Conservation (phyloP, 2,113 vertebrate species). For the Peromyscus maniculatus region DNA sequence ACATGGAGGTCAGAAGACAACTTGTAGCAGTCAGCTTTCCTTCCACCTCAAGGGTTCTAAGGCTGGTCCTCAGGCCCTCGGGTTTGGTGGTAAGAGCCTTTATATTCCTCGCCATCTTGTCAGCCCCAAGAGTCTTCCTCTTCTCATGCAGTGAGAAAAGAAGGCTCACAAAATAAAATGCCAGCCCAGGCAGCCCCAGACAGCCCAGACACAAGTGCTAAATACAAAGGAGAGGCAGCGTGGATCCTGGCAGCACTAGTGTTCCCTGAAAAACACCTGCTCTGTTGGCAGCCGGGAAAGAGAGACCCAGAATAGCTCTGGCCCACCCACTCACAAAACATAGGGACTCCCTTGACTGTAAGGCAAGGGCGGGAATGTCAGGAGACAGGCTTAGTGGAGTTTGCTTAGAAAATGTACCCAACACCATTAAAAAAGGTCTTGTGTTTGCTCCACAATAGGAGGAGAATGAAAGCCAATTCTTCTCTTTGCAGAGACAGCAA, state of each 20-base stretch:
- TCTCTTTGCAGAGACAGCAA: background rate
- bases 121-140: background rate
- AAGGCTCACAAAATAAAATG: conserved; percentile 7
- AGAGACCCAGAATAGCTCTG: conserved; percentile 75
- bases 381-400: background rate
- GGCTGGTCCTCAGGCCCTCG: background rate
- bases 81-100: background rate
- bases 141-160: background rate
- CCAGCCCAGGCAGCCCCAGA: conserved; percentile 1
- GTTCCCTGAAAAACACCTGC: conserved; percentile 78
- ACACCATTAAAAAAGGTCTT: background rate
- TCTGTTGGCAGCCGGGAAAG: conserved; percentile 63
- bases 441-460: background rate
- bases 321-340: conserved; percentile 62
- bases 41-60: background rate
- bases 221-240: conserved; percentile 45
- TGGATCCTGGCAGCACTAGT: conserved; percentile 66
- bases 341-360: conserved; percentile 67
- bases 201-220: conserved; percentile 46
- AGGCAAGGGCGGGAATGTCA: background rate
- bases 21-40: no score
- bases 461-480: background rate
- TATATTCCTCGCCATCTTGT: no score
- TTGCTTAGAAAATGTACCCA: background rate
- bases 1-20: background rate